Evolutionary conservation across 2,797 vertebrate genomes (phyloP).

Genomic region (Halcyon leucocephala): DNA sequence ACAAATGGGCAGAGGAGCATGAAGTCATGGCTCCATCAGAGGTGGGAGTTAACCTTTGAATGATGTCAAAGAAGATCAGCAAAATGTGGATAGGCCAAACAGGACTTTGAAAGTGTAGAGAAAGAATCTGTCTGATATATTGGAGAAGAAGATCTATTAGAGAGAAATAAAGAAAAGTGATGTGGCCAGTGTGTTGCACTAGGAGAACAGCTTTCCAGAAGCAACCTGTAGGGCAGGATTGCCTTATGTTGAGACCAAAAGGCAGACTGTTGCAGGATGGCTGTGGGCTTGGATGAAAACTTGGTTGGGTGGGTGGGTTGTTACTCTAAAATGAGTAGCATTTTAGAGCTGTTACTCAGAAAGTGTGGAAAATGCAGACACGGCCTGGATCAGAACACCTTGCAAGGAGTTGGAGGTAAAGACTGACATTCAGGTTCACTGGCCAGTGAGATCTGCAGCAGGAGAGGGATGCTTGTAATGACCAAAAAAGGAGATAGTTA

Average conservation of each 20-base stretch:
- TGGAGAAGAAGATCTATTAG: not conserved
- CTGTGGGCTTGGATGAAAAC: not conserved
- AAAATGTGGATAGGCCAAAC: not conserved
- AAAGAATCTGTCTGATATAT: not conserved
- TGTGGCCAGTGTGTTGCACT: not conserved
- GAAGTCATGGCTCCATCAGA: not conserved
- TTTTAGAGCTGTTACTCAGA: conserved; percentile 2
- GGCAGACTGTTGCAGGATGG: not conserved
- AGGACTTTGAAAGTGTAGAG: not conserved
- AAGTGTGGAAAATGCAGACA: not conserved
- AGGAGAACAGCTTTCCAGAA: not conserved
- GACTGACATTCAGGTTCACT: not conserved
- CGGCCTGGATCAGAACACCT: not conserved
- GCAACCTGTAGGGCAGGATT: not conserved
- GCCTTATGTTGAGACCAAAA: not conserved
- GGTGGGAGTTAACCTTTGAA: not conserved
- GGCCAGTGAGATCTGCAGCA: not conserved
- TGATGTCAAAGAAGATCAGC: not conserved
- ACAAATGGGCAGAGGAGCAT: not conserved
- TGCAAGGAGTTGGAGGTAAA: not conserved
- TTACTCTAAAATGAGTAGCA: not conserved
- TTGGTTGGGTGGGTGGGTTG: not conserved
- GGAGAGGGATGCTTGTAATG: not conserved
- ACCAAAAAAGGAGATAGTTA: not conserved
- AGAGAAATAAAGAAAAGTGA: not conserved